Percentiles rank a stretch among this genome's conserved stretches.
Evolutionary conservation across 2,888 invertebrate species (phyloP).

Genomic region (Rhodophaea formosa): DNA sequence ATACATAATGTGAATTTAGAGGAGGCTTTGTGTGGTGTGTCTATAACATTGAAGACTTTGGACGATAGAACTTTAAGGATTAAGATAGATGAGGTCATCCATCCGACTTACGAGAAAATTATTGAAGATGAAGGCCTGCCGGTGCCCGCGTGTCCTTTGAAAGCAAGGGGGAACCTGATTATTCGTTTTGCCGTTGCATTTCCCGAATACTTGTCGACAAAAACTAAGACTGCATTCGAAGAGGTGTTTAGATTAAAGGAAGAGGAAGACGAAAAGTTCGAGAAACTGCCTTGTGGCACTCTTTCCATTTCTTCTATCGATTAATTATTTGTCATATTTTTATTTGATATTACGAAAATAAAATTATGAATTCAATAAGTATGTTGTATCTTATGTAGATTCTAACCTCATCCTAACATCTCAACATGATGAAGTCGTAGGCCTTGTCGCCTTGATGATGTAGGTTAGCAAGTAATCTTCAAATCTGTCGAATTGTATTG

Average conservation of each 20-base stretch:
- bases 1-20: slow-evolving; percentile 81
- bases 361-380: too few species aligned
- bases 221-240: slow-evolving; percentile 64
- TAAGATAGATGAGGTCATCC: slow-evolving; percentile 86
- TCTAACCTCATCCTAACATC: too few species aligned
- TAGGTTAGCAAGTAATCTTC: too few species aligned
- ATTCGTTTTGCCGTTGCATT: slow-evolving; percentile 82
- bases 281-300: slow-evolving; percentile 59
- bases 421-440: too few species aligned
- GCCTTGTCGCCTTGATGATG: too few species aligned
- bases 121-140: slow-evolving; percentile 89
- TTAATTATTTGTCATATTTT: slow-evolving; percentile 18
- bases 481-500: too few species aligned
- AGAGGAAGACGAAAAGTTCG: slow-evolving; percentile 58
- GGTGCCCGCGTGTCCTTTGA: slow-evolving; percentile 79
- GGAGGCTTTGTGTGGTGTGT: slow-evolving; percentile 87
- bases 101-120: slow-evolving; percentile 85
- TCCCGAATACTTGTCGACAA: slow-evolving; percentile 68
- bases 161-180: slow-evolving; percentile 85
- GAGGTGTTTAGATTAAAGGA: slow-evolving; percentile 60
- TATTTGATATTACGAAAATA: background rate
- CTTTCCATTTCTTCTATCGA: slow-evolving; percentile 43
- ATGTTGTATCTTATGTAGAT: too few species aligned
- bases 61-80: slow-evolving; percentile 86
- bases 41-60: slow-evolving; percentile 84